Evolutionary conservation across 2,888 invertebrate species (phyloP), one percentile per base, ranked within the genome.

Genomic region (Aspidiotus destructor): DNA sequence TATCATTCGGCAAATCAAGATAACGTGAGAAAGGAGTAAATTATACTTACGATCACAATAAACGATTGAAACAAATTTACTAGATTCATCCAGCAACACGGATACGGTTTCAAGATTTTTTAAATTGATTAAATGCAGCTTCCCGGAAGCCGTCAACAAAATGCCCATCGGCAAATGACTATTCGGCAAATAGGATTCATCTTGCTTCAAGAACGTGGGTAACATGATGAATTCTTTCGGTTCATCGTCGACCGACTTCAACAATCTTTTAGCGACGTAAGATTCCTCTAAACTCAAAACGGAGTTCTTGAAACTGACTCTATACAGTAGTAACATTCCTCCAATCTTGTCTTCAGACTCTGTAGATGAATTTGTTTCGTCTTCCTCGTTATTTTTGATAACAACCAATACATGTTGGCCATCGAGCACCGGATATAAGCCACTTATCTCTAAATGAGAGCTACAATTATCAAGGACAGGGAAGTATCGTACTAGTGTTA

Each of bases 11-110:
- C 52, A 5, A 52, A 52, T 55, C 5, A 55, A 55, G 3, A 16
- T 55, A 16, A 13, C 2, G 2, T 55, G 15, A 55, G 17, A 1
- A 55, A 55, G 10, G 16, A 55, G 55, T 17, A 55, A 55, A 40
- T 15, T 41, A 53, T 58, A 80, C 82, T 81, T 78, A 79, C 92
- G 91, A 70, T 89, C 87, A 77, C 93, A 93, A 77, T 89, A 93
- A 0, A 87, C 86, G 2, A 88, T 88, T 0, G 92, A 89, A 13
- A 89, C 84, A 75, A 92, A 92, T 74, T 84, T 57, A 52, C 67
- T 52, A 11, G 16, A 17, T 40, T 67, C 44, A 13, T 44, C 28
- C 41, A 15, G 41, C 58, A 42, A 60, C 48, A 40, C n/a, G 15
- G 67, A 67, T 10, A 67, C 60, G 8, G 60, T 67, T 52, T 67